Conservation (phyloP, 1,140 invertebrate species). For the Zeugodacus cucurbitae region DNA sequence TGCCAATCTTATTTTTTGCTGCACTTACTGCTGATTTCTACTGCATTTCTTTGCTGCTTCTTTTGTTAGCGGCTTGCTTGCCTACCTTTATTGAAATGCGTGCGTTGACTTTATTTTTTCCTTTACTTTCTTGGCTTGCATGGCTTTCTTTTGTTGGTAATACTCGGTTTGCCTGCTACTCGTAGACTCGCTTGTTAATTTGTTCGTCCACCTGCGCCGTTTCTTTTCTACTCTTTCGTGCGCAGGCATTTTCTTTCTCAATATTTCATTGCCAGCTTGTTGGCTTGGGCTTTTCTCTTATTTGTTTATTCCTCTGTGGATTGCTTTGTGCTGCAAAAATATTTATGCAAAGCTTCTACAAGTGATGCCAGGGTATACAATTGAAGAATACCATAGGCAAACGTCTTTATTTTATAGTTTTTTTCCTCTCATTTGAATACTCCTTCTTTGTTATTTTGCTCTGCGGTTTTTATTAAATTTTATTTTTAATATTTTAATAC, state of each 20-base stretch:
- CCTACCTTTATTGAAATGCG: slow-evolving; percentile 46
- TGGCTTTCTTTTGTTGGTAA: neutral
- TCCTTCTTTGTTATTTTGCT: neutral
- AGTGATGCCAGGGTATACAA: neutral
- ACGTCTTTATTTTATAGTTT: neutral
- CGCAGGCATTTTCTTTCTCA: neutral
- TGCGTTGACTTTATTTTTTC: slow-evolving; percentile 43
- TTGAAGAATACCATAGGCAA: neutral
- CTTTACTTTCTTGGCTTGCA: neutral
- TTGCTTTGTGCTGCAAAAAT: neutral
- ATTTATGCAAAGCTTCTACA: neutral
- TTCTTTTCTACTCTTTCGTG: neutral
- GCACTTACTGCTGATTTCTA: neutral
- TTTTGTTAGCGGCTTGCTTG: neutral
- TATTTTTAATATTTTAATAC: neutral
- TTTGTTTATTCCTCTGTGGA: neutral
- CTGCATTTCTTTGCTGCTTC: slow-evolving; percentile 1
- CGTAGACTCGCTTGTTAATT: neutral
- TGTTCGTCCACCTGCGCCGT: neutral
- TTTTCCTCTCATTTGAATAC: neutral
- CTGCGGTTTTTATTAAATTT: neutral
- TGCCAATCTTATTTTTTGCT: neutral
- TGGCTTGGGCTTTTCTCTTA: neutral
- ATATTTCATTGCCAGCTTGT: neutral
- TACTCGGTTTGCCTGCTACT: neutral